Base-by-base conservation (phyloP, 2,888 invertebrate genomes). In the Folsomia candida region DNA sequence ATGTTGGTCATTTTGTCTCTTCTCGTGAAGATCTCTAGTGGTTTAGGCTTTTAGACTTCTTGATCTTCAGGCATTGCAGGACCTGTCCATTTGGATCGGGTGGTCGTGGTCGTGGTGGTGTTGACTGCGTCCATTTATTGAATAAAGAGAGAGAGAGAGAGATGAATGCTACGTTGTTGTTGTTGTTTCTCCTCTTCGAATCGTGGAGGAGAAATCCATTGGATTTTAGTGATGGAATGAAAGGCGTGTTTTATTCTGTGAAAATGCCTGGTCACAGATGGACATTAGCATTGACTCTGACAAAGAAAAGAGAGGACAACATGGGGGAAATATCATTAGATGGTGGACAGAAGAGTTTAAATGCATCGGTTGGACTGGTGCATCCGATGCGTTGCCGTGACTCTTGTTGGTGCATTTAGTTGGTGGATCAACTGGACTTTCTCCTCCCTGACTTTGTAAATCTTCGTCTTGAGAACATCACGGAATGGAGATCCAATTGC, bases 1-100 rank as follows among this genome's bases (percentile, higher is more conserved):
- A 1, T 22, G 2, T 37, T 57, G 27, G 6, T 57, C 67, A 26
- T 22, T 51, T 51, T 65, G 27, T 63, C 4, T 62, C 14, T n/a
- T 64, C 51, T n/a, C 37, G 67, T 67, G 47, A 9, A 26, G 59
- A 51, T 11, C 28, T 14, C 20, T 3, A 70, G n/a, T n/a, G 20
- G 69, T 25, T 58, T 69, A 54, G 54, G n/a, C 54, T 37, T 37
- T 37, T 37, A 37, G 69, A 69, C 69, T 67, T 70, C 29, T 68
- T 54, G 54, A 54, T 54, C 54, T 54, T 60, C 27, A 60, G 60
- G 64, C 24, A 64, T 64, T 64, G 51, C 65, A 37, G 51, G 54
- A 6, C 25, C 24, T 65, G 65, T 65, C 65, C 65, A 65, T 65
- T 65, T 65, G 27, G 51, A n/a, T 54, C 54, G 4, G 14, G 37